Conservation (phyloP, 2,797 vertebrate genomes). For the Gymnodraco acuticeps region DNA sequence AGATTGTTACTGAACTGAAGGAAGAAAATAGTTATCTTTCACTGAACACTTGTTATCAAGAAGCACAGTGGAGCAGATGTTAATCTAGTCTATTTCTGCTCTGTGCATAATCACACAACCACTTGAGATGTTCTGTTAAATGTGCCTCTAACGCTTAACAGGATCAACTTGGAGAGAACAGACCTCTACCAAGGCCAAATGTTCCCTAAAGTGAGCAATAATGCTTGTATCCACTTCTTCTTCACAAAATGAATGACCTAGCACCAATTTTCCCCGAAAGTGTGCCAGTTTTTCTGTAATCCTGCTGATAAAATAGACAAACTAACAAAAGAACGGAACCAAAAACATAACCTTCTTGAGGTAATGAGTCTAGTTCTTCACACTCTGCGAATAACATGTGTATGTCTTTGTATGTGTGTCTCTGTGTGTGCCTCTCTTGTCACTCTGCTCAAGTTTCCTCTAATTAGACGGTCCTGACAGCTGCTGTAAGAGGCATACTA, state of each 20-base stretch:
- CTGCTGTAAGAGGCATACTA: slow-evolving; percentile 69
- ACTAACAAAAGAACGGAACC: too few relatives aligned
- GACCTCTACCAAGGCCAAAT: too few relatives aligned
- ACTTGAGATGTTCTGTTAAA: not conserved
- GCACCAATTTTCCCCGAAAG: too few relatives aligned
- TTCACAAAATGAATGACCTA: too few relatives aligned
- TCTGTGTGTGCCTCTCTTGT: slow-evolving; percentile 34
- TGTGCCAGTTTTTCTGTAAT: too few relatives aligned
- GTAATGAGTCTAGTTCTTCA: too few relatives aligned
- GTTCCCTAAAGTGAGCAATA: too few relatives aligned
- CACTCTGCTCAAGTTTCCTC: slow-evolving; percentile 66
- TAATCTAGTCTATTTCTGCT: not conserved
- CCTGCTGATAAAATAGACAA: too few relatives aligned
- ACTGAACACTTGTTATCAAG: not conserved
- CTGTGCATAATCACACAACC: not conserved
- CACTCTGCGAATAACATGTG: not conserved
- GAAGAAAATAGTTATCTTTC: not conserved
- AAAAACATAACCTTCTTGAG: too few relatives aligned
- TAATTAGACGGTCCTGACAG: slow-evolving; percentile 65
- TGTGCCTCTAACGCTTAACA: not conserved
- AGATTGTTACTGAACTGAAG: not conserved
- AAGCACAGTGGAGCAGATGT: not conserved
- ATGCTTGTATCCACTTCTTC: too few relatives aligned
- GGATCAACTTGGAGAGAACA: too few relatives aligned
- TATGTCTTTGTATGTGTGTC: not conserved